These are phyloP conservation scores for Diplazon laetatorius DNA, from an alignment of 2,888 invertebrate species.

Conservation along the genomic window DNA sequence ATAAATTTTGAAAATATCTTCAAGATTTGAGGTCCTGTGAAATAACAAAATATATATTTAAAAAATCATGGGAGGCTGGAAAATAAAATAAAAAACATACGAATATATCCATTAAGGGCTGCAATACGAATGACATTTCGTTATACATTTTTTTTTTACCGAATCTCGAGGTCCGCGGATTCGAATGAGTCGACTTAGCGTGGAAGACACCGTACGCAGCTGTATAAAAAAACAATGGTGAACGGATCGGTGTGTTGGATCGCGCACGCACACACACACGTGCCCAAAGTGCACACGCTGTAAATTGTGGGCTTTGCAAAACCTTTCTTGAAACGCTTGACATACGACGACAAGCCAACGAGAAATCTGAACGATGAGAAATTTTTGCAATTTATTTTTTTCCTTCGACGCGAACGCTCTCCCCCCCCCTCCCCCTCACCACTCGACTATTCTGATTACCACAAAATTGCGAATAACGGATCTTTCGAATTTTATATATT, in stretches of 20 bases:
- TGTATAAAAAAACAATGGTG: conserved; percentile 72
- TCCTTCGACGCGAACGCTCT: not conserved
- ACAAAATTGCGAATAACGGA: not conserved
- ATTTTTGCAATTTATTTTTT: conserved; percentile 14
- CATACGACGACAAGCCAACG: conserved; percentile 5
- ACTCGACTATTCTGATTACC: not conserved
- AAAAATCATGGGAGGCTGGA: too few relatives aligned
- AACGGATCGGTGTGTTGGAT: conserved; percentile 33
- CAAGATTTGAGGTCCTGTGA: too few relatives aligned
- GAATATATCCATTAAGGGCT: too few relatives aligned
- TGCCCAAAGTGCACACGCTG: conserved; percentile 5
- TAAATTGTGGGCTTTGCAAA: conserved; percentile 9
- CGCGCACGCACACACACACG: conserved; percentile 18
- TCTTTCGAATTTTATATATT: too few relatives aligned
- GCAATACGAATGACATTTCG: too few relatives aligned
- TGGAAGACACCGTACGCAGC: not conserved
- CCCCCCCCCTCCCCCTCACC: too few relatives aligned
- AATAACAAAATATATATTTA: too few relatives aligned
- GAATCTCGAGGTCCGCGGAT: too few relatives aligned
- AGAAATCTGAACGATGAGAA: conserved; percentile 20
- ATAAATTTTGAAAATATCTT: too few relatives aligned
- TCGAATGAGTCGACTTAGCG: too few relatives aligned
- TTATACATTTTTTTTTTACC: too few relatives aligned
- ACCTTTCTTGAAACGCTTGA: conserved; percentile 27
- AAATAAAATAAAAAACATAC: too few relatives aligned